Percentiles rank a stretch among this genome's conserved stretches.
phyloP scores from a whole-genome alignment of 2,113 vertebrate genomes.

The Rana temporaria region DNA sequence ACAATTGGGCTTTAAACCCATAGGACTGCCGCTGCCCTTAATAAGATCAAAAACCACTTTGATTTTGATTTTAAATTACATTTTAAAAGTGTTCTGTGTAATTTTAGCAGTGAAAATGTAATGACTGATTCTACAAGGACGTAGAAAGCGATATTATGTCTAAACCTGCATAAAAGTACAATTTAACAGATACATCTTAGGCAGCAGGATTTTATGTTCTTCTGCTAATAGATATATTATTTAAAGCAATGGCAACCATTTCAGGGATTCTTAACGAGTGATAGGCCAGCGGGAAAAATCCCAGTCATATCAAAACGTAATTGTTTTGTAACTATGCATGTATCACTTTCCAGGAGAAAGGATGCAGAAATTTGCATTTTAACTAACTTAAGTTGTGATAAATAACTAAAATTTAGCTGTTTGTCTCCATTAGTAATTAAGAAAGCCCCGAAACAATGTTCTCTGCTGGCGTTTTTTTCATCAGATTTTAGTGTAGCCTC shows the following conservation, averaged over 20 bases:
- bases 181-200: constrained; percentile 48
- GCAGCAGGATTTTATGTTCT: constrained; percentile 36
- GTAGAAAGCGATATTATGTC: constrained; percentile 25
- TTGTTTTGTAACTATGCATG: constrained; percentile 22
- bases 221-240: constrained; percentile 56
- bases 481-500: constrained; percentile 63
- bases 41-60: too few species aligned
- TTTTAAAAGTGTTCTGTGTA: background rate
- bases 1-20: too few species aligned
- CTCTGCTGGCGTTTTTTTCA: constrained; percentile 66
- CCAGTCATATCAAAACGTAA: constrained; percentile 7
- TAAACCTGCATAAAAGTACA: constrained; percentile 32
- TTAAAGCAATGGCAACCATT: constrained; percentile 54
- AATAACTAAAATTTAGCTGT: constrained; percentile 60
- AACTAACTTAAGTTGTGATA: constrained; percentile 63
- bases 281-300: constrained; percentile 37
- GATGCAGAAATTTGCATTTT: constrained; percentile 56
- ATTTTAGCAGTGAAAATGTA: constrained; percentile 21
- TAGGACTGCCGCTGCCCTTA: too few species aligned
- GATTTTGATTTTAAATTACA: too few species aligned
- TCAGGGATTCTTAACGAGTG: constrained; percentile 27
- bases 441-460: constrained; percentile 64
- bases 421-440: constrained; percentile 57
- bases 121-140: constrained; percentile 15
- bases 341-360: constrained; percentile 28